These are phyloP conservation scores for Balearica regulorum DNA, from an alignment of 2,797 vertebrate species.

Conservation along the genomic window DNA sequence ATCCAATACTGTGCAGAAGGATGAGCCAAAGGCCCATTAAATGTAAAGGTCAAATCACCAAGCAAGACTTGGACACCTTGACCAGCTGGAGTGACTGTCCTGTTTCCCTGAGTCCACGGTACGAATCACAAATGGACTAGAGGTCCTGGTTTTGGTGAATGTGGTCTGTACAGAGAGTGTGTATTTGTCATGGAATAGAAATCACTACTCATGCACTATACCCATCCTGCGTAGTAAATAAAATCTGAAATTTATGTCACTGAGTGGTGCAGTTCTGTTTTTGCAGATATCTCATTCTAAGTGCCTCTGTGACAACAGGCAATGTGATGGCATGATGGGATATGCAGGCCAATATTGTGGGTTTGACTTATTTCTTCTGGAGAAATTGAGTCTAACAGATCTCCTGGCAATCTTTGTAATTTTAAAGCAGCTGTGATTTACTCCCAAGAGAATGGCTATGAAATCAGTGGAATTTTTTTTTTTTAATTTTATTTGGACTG, in stretches of 20 bases:
- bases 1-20: neutral
- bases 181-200: neutral
- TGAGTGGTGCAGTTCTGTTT: neutral
- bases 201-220: too few relatives aligned
- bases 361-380: neutral
- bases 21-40: neutral
- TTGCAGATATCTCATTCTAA: neutral
- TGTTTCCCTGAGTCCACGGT: neutral
- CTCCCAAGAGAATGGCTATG: neutral
- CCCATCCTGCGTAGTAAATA: neutral
- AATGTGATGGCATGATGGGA: neutral
- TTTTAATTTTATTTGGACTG: neutral
- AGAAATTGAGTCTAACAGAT: neutral
- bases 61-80: rapidly evolving
- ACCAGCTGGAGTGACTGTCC: neutral
- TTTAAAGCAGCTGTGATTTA: neutral
- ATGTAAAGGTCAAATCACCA: neutral
- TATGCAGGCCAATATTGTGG: neutral
- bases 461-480: neutral
- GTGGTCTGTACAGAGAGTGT: neutral
- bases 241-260: neutral
- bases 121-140: neutral
- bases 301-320: neutral
- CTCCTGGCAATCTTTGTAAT: neutral
- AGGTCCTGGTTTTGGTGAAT: neutral